phyloP scores from a whole-genome alignment of 2,113 vertebrate species.

The Leucoraja erinaceus region DNA sequence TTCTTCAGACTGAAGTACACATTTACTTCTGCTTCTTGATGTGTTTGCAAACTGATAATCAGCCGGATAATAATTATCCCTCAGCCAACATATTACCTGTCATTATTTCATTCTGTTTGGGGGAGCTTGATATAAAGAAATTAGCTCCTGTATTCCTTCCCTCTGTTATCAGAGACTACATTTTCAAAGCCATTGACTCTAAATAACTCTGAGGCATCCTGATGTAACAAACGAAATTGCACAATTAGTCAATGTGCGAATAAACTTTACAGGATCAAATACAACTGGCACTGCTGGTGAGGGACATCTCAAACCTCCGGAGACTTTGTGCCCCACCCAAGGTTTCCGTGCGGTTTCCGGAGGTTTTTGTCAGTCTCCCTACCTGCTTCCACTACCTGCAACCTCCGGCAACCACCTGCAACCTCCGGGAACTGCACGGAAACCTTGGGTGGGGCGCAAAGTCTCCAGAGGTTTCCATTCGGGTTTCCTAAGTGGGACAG shows the following conservation, averaged over 20 bases:
- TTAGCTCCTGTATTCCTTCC: not conserved
- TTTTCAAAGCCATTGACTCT: not conserved
- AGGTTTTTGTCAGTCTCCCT: too few relatives aligned
- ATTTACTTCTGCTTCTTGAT: not conserved
- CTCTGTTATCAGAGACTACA: not conserved
- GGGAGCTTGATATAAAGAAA: not conserved
- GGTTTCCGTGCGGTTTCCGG: too few relatives aligned
- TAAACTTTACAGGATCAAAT: not conserved
- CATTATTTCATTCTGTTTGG: slow-evolving; percentile 12
- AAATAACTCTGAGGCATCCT: not conserved
- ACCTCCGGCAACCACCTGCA: too few relatives aligned
- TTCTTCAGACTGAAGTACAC: not conserved
- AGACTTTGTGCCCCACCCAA: too few relatives aligned
- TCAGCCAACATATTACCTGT: not conserved
- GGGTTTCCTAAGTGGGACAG: too few relatives aligned
- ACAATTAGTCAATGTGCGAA: not conserved
- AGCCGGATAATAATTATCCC: not conserved
- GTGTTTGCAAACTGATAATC: not conserved
- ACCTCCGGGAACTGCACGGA: too few relatives aligned
- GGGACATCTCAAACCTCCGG: too few relatives aligned
- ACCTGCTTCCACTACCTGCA: too few relatives aligned
- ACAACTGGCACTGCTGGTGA: too few relatives aligned
- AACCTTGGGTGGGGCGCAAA: too few relatives aligned
- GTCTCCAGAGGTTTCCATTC: too few relatives aligned
- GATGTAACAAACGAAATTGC: not conserved